Conservation (phyloP, 2,797 vertebrate species). For the Toxotes lorentzi region DNA sequence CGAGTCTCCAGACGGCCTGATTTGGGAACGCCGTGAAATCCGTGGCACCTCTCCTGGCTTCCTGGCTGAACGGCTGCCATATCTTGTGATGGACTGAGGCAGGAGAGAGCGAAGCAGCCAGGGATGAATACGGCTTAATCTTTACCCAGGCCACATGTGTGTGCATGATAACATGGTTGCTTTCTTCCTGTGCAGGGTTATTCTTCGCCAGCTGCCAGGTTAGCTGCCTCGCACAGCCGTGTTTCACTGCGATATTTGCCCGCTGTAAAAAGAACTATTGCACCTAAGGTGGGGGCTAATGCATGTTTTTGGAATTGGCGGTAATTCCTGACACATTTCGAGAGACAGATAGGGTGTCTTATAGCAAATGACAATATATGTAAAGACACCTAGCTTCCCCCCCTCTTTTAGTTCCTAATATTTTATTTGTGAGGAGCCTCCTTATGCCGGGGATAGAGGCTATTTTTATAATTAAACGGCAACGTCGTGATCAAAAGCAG, state of each 20-base stretch:
- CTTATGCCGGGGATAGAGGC: conserved; percentile 63
- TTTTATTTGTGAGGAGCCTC: conserved; percentile 76
- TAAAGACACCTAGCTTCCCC: conserved; percentile 80
- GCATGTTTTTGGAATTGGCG: conserved; percentile 88
- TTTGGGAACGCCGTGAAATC: conserved; percentile 88
- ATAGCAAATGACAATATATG: conserved; percentile 84
- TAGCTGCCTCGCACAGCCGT: conserved; percentile 85
- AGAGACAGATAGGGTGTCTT: conserved; percentile 87
- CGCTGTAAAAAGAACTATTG: conserved; percentile 81
- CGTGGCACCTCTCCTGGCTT: conserved; percentile 85
- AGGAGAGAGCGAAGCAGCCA: conserved; percentile 86
- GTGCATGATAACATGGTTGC: conserved; percentile 89
- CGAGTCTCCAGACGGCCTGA: conserved; percentile 79
- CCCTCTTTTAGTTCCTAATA: conserved; percentile 78
- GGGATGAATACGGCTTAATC: conserved; percentile 92
- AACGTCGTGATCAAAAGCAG: conserved; percentile 65
- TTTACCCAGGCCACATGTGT: conserved; percentile 89
- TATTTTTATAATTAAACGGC: conserved; percentile 78
- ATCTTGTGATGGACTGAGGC: conserved; percentile 90
- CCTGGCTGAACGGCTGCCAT: conserved; percentile 87
- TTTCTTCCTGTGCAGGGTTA: conserved; percentile 85
- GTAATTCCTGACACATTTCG: conserved; percentile 88
- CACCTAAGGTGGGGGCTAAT: conserved; percentile 88
- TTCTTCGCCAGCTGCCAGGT: conserved; percentile 88
- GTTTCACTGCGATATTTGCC: conserved; percentile 88